phyloP scores from a whole-genome alignment of 2,113 vertebrate species.

The Mungos mungo region DNA sequence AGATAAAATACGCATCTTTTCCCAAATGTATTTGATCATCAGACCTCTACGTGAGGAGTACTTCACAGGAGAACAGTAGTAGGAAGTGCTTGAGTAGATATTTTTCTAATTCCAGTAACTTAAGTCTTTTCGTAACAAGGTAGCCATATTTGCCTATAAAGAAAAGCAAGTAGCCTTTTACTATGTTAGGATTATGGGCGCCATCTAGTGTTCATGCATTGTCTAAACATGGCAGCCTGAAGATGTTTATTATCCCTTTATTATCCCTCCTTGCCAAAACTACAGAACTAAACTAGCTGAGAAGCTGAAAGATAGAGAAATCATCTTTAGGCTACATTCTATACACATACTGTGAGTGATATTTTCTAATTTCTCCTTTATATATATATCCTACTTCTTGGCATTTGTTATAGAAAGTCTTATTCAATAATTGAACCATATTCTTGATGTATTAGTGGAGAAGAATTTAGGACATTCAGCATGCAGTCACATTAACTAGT shows the following conservation, averaged over 20 bases:
- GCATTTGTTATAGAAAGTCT: not conserved
- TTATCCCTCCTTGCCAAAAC: not conserved
- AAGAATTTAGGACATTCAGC: constrained; percentile 51
- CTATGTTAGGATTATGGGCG: not conserved
- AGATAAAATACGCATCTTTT: not conserved
- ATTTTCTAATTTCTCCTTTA: constrained; percentile 66
- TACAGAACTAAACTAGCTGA: not conserved
- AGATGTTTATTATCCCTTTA: not conserved
- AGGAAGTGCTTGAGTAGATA: not conserved
- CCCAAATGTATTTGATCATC: not conserved
- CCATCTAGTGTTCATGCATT: constrained; percentile 79
- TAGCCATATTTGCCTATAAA: not conserved
- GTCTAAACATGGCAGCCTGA: not conserved
- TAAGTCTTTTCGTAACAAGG: not conserved
- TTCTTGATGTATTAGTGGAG: constrained; percentile 20
- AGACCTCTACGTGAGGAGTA: not conserved
- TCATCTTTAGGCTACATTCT: constrained; percentile 54
- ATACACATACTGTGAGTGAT: constrained; percentile 5
- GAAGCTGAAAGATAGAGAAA: constrained; percentile 51
- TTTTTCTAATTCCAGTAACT: not conserved
- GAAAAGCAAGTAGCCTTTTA: not conserved
- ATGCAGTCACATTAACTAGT: constrained; percentile 38
- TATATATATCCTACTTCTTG: constrained; percentile 21
- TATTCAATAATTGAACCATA: constrained; percentile 15
- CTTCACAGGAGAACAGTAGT: not conserved